Evolutionary conservation across 2,888 invertebrate species (phyloP).

Genomic region (Horisme vitalbata): DNA sequence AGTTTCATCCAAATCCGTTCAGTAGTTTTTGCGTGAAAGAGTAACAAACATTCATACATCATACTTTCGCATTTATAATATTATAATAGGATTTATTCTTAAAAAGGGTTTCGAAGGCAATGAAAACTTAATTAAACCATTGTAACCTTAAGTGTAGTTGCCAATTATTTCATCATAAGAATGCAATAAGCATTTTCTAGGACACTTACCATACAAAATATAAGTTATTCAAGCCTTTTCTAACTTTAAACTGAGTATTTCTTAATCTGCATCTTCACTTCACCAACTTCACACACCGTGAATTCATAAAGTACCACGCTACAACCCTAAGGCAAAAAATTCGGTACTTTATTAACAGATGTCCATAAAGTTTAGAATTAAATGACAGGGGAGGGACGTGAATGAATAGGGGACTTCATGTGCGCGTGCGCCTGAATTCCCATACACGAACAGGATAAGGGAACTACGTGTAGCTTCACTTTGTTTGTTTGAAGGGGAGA

Average conservation of each 20-base stretch:
- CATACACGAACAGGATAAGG: conserved; percentile 70
- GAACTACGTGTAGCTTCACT: conserved; percentile 68
- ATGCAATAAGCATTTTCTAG: too few species aligned
- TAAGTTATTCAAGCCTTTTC: not conserved
- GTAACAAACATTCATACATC: too few species aligned
- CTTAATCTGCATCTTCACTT: not conserved
- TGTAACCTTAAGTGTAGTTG: too few species aligned
- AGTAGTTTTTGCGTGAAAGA: too few species aligned
- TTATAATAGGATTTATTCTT: too few species aligned
- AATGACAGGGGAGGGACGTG: conserved; percentile 29
- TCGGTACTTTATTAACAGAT: conserved; percentile 55
- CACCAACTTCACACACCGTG: not conserved
- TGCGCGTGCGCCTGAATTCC: conserved; percentile 65
- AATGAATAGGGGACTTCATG: conserved; percentile 53
- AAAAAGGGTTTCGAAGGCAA: too few species aligned
- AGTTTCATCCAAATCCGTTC: too few species aligned
- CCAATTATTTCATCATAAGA: too few species aligned
- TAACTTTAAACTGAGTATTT: not conserved
- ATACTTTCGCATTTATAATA: too few species aligned
- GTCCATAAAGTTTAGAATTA: conserved; percentile 55
- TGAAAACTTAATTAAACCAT: too few species aligned
- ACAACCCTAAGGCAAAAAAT: conserved; percentile 43
- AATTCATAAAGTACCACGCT: conserved; percentile 47
- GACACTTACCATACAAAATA: conserved; percentile 31
- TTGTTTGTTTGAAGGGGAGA: conserved; percentile 5